phyloP scores from a whole-genome alignment of 2,888 invertebrate species.

The Aporophyla nigra region DNA sequence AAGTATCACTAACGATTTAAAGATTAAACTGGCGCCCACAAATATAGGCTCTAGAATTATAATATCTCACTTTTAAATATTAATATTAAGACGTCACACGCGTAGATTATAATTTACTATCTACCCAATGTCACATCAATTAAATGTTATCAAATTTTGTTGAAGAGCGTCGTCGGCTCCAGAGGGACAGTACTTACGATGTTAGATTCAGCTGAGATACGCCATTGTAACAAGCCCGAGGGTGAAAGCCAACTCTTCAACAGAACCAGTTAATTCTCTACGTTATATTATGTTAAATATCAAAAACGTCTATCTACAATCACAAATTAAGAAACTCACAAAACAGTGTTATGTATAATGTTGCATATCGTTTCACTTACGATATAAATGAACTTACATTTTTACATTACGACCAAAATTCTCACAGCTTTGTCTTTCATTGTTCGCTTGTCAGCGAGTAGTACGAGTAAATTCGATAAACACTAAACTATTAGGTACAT shows the following conservation, averaged over 20 bases:
- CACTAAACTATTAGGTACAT: slow-evolving; percentile 83
- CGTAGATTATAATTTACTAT: slow-evolving; percentile 49
- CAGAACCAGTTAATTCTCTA: slow-evolving; percentile 62
- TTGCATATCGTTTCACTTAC: slow-evolving; percentile 82
- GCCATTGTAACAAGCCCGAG: slow-evolving; percentile 25
- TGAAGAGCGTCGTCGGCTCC: slow-evolving; percentile 46
- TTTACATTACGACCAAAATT: slow-evolving; percentile 90
- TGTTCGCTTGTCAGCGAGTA: slow-evolving; percentile 88
- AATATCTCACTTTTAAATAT: slow-evolving; percentile 68
- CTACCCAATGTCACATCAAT: slow-evolving; percentile 54
- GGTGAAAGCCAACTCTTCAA: slow-evolving; percentile 58
- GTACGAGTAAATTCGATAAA: slow-evolving; percentile 89
- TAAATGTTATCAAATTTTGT: slow-evolving; percentile 42
- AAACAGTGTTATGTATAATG: slow-evolving; percentile 72
- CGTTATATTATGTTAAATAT: slow-evolving; percentile 70
- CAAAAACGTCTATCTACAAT: slow-evolving; percentile 75
- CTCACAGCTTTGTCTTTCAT: slow-evolving; percentile 92
- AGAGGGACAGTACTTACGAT: slow-evolving; percentile 12
- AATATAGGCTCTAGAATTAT: slow-evolving; percentile 54
- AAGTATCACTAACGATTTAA: slow-evolving; percentile 78
- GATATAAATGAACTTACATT: slow-evolving; percentile 87
- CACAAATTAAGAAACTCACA: slow-evolving; percentile 77
- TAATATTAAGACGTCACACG: slow-evolving; percentile 58
- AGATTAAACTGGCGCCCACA: slow-evolving; percentile 63
- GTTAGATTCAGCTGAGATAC: slow-evolving; percentile 35